Evolutionary conservation across 2,797 vertebrate genomes (phyloP), one percentile per base, ranked within the genome.

Genomic region (Dipus sagitta): DNA sequence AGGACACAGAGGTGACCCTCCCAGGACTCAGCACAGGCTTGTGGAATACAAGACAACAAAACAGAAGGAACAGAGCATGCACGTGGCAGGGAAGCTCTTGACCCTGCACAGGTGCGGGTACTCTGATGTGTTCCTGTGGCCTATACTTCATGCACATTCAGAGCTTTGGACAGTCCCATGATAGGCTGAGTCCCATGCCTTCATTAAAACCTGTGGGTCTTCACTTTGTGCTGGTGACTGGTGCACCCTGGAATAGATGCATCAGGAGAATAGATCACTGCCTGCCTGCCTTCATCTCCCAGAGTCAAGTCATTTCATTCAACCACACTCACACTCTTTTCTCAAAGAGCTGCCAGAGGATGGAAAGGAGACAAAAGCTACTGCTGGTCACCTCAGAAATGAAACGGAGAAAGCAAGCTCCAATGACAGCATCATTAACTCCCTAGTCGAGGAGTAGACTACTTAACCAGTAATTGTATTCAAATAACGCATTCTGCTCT

Each of bases 1-100:
- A 98, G 82, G 92, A 91, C 83, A 94, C 3, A 13, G 0, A 4
- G 28, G 6, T 98, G 84, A 97, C 90, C 17, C 32, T 76, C 86
- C 82, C 6, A 65, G n/a, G 18, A 23, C 7, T 10, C 24, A 34
- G 32, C 32, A 62, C 6, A 62, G 65, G 14, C 21, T 17, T 32
- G 1, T 1, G 30, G 42, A n/a, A n/a, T 24, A 21, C 2, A 23
- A 21, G 52, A 64, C 62, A 20, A 54, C 17, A 12, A 64, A 58
- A 81, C n/a, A 30, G 32, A 68, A 52, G 65, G 52, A 38, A 9
- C 75, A 34, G 30, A 14, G 14, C 0, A 0, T 14, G 14, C n/a
- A 68, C 32, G 18, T 12, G 93, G 4, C 26, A 60, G 9, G n/a
- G 47, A 47, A 4, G 67, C 24, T 15, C 71, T 5, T 2, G 67